Evolutionary conservation across 2,113 vertebrate genomes (phyloP).

Genomic region (Microcebus tavaratra): DNA sequence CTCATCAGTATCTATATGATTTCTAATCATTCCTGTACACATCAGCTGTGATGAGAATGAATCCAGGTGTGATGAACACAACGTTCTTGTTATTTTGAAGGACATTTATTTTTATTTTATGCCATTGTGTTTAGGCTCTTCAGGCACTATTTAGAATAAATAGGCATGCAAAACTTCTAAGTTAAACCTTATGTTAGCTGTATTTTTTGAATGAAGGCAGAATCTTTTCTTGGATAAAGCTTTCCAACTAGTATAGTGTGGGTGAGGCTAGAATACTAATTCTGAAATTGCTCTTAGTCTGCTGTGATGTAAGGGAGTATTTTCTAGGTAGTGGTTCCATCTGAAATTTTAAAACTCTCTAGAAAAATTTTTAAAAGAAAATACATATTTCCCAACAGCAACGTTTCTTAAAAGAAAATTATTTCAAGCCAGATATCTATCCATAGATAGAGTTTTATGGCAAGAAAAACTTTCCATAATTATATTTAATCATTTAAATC

Average conservation of each 20-base stretch:
- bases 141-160: slow-evolving; percentile 50
- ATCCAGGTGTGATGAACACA: slow-evolving; percentile 67
- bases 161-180: neutral
- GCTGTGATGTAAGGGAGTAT: neutral
- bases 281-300: slow-evolving; percentile 49
- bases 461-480: slow-evolving; percentile 64
- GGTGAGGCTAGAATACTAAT: slow-evolving; percentile 55
- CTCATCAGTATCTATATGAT: slow-evolving; percentile 69
- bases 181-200: slow-evolving; percentile 1
- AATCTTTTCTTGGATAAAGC: neutral
- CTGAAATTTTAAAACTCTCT: neutral
- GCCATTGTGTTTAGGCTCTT: slow-evolving; percentile 28
- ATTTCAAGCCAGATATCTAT: slow-evolving; percentile 35
- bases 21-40: slow-evolving; percentile 64
- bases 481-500: slow-evolving; percentile 55
- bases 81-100: slow-evolving; percentile 55
- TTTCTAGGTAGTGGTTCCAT: slow-evolving; percentile 55
- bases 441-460: slow-evolving; percentile 60
- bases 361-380: slow-evolving; percentile 46
- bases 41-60: slow-evolving; percentile 63
- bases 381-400: slow-evolving; percentile 48
- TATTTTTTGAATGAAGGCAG: neutral
- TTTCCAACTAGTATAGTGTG: slow-evolving; percentile 30
- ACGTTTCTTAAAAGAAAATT: slow-evolving; percentile 39
- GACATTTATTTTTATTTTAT: slow-evolving; percentile 69